phyloP scores from a whole-genome alignment of 23 tunicate genomes.

The Halocynthia roretzi region DNA sequence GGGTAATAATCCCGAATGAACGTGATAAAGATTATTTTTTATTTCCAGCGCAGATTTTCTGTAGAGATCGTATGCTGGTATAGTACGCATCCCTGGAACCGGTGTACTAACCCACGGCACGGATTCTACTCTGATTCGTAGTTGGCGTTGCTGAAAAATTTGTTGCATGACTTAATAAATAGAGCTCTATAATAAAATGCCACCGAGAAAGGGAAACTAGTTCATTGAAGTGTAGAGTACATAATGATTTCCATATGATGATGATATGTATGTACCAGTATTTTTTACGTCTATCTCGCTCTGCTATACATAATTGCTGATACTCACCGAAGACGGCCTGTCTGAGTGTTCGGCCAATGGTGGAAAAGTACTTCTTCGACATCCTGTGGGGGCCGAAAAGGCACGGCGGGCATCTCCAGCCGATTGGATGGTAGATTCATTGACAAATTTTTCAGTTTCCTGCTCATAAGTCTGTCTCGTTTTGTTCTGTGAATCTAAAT shows the following conservation, averaged over 20 bases:
- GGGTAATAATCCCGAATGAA: slow-evolving; percentile 59
- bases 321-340: slow-evolving; percentile 10
- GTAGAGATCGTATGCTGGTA: slow-evolving; percentile 62
- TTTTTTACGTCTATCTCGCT: too few species aligned
- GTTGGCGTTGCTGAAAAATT: neutral
- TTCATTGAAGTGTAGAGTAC: too few species aligned
- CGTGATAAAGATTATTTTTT: slow-evolving; percentile 46
- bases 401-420: slow-evolving; percentile 39
- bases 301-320: too few species aligned
- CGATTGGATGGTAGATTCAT: neutral
- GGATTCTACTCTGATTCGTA: slow-evolving; percentile 22
- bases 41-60: slow-evolving; percentile 44
- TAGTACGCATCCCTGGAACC: slow-evolving; percentile 62
- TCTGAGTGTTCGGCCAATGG: slow-evolving; percentile 4
- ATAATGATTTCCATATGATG: too few species aligned
- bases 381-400: slow-evolving; percentile 42
- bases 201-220: too few species aligned
- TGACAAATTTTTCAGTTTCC: slow-evolving; percentile 41
- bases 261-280: too few species aligned
- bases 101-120: slow-evolving; percentile 63
- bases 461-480: slow-evolving; percentile 34
- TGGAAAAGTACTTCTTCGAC: slow-evolving; percentile 6
- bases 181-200: too few species aligned
- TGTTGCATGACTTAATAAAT: too few species aligned
- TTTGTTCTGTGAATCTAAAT: slow-evolving; percentile 32